Base-by-base conservation (phyloP, 2,888 invertebrate species). In the Gari tellinella region DNA sequence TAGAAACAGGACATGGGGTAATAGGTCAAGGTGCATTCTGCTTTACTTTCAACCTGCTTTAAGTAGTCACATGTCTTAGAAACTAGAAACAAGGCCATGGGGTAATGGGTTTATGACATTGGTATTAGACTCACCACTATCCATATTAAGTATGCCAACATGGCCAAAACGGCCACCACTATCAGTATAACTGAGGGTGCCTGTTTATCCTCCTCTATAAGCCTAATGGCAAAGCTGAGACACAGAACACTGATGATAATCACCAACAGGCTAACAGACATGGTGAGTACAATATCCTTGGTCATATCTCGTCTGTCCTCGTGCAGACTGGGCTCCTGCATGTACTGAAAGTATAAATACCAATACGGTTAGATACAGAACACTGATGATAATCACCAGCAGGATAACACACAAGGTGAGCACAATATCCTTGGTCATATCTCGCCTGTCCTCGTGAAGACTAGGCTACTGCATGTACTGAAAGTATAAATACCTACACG, bases 381-480 rank as follows among this genome's bases (percentile, higher is more conserved):
- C 25, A 46, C 25, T 38, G 19, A 62, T 23, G 5, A 56, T 14
- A 0, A 72, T 25, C 19, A 72, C 52, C 1, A 72, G 40, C 3
- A 56, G 8, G 19, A 56, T 45, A 10, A 66, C 21, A n/a, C 19
- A 23, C n/a, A 66, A 31, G 17, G 65, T 60, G 14, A 66, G 17
- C 17, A 57, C 14, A 21, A 57, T n/a, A 19, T 66, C 72, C 19
- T 52, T 61, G 12, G 62, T 21, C 46, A 72, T 55, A 10, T 43
- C 7, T 14, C 41, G 19, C 14, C 66, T 41, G 26, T 72, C 72
- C 25, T 62, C 46, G 19, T 26, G 23, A 14, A 72, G 31, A 0
- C 43, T 46, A 17, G 66, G 62, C 25, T 72, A 61, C 26, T 57
- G 49, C 62, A 72, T 57, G 43, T 72, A 72, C 64, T 64, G 55